phyloP scores from a whole-genome alignment of 2,113 vertebrate species.

The Strix aluco region DNA sequence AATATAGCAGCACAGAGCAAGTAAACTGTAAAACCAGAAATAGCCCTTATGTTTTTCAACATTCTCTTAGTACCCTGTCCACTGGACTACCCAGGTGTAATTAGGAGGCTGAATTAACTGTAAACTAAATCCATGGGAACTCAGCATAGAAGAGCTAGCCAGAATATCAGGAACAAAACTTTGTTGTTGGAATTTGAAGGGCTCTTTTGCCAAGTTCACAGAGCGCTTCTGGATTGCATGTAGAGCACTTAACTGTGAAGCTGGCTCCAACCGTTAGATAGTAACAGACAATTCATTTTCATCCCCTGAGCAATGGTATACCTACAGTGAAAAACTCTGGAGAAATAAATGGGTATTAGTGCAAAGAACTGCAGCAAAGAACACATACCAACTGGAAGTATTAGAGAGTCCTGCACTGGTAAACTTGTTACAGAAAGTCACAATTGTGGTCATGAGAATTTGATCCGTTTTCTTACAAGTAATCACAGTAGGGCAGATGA shows the following conservation, averaged over 20 bases:
- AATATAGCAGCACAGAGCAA: neutral
- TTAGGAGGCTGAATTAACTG: neutral
- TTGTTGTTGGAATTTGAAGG: constrained; percentile 9
- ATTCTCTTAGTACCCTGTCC: neutral
- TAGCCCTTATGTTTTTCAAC: neutral
- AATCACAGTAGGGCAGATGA: neutral
- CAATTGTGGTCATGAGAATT: neutral
- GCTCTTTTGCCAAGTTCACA: neutral
- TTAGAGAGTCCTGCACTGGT: neutral
- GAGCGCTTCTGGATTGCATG: neutral
- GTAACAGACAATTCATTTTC: neutral
- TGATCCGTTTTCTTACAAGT: neutral
- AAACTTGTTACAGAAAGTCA: neutral
- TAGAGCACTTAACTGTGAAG: neutral
- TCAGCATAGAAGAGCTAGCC: neutral
- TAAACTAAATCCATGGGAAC: constrained; percentile 9
- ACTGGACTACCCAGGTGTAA: neutral
- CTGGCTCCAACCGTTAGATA: neutral
- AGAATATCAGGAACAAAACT: neutral
- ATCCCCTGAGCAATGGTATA: neutral
- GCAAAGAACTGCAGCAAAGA: neutral
- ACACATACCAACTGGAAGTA: neutral
- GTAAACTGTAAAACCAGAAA: neutral
- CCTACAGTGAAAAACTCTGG: neutral
- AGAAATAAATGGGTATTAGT: neutral